Evolutionary conservation across 2,888 invertebrate species (phyloP), one percentile per base, ranked within the genome.

Genomic region (Lissocephala sabroskyi): DNA sequence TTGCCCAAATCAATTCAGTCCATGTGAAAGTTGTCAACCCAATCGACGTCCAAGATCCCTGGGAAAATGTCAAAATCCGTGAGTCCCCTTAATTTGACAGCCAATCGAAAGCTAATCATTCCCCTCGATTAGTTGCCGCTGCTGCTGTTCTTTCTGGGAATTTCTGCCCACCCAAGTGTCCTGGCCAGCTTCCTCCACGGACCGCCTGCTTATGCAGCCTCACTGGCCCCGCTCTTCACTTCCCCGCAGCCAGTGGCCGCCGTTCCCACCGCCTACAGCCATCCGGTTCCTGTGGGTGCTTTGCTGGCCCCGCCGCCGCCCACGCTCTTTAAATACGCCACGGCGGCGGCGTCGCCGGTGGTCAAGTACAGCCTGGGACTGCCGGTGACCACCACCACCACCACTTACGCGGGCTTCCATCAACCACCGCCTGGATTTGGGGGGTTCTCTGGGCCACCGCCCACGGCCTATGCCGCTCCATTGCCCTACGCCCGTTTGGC

Each of bases 21-120:
- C 49, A 55, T 32, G 76, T 59, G 76, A 78, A 78, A 75, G 76
- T 75, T n/a, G n/a, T n/a, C n/a, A n/a, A 67, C 56, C 55, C 49
- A 18, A 37, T 41, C 32, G 55, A 40, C 17, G 37, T 39, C 10
- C n/a, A 46, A n/a, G 7, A 16, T 9, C 26, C 16, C 18, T 41
- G 44, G 43, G 37, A 52, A 44, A 41, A 67, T 79, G 73, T 48
- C 44, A 0, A 49, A 58, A 50, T 44, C 43, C 52, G 74, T 64
- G 51, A 61, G 64, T 59, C 18, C 3, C 18, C 19, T 19, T 3
- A 9, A 40, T 14, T 40, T 39, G 11, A 19, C 10, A 39, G 9
- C 11, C n/a, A 19, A 37, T n/a, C n/a, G n/a, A n/a, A n/a, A n/a
- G n/a, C n/a, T n/a, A n/a, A n/a, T n/a, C n/a, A n/a, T n/a, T n/a